Evolutionary conservation across 2,888 invertebrate genomes (phyloP).

Genomic region (Calliscelio sp.): DNA sequence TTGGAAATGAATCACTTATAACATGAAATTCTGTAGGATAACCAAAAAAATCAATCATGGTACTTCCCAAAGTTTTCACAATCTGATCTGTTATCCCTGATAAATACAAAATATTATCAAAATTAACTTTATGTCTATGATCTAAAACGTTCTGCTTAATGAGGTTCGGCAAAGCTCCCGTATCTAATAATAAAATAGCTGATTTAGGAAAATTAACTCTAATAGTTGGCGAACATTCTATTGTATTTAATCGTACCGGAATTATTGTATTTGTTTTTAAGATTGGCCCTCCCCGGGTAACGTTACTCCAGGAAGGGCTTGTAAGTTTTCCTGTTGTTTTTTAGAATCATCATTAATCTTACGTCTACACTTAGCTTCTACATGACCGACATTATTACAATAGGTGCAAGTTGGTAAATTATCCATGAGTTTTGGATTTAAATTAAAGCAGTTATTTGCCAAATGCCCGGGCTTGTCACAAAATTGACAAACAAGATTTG

Average conservation of each 20-base stretch:
- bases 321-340: background rate
- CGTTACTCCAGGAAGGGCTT: background rate
- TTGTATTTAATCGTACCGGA: too few species aligned
- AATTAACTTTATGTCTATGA: background rate
- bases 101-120: background rate
- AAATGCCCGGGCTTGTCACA: too few species aligned
- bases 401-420: background rate
- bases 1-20: background rate
- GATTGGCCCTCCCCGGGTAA: background rate
- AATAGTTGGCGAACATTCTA: too few species aligned
- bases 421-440: too few species aligned
- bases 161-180: background rate
- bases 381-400: background rate
- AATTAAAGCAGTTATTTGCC: too few species aligned
- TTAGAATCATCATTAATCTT: background rate
- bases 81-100: background rate
- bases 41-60: background rate
- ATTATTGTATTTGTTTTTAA: too few species aligned
- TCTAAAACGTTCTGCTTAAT: background rate
- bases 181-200: background rate
- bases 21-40: background rate
- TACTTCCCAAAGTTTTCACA: background rate
- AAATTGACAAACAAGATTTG: too few species aligned
- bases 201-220: too few species aligned
- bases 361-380: background rate